Evolutionary conservation across 2,797 vertebrate genomes (phyloP), one percentile per base, ranked within the genome.

Genomic region (Naso thynnoides): DNA sequence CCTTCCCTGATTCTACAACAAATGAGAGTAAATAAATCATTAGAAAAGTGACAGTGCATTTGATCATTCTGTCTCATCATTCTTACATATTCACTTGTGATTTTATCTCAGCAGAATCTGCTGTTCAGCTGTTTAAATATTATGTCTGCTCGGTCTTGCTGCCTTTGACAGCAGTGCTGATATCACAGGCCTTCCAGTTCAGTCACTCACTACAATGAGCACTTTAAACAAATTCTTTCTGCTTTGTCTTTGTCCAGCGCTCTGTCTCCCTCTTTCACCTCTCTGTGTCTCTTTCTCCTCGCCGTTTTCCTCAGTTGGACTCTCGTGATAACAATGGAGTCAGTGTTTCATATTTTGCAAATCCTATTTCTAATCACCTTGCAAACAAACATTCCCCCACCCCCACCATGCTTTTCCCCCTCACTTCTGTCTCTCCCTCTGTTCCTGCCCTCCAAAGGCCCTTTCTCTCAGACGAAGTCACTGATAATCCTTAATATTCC

Each of bases 301-400:
- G 78, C 68, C 61, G 19, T 71, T 87, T 79, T 80, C 65, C 62
- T 65, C 76, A 66, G 60, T 75, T 62, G 54, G 65, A 76, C 78
- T 87, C 50, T 41, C 57, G 67, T 73, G 54, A 73, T 70, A 90
- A 94, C 93, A 95, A 92, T 89, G 72, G 70, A 70, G 78, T 78
- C 88, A 89, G 79, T 94, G 92, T 94, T 93, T 81, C 15, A 55
- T 70, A 8, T 86, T 88, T 87, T 74, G 71, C 57, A 87, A 89
- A 91, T 91, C 78, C 52, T 71, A 73, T 81, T 85, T 82, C 87
- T 85, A 90, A 92, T 92, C 86, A 90, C 81, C 88, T 86, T 11
- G 10, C 81, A 87, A 89, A 92, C 86, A 84, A 92, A 90, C 81
- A 73, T 70, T 6, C 64, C 63, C 76, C 48, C 60, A 50, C 33